Evolutionary conservation across 2,113 vertebrate species (phyloP).

Genomic region (Sphyrna mokarran): DNA sequence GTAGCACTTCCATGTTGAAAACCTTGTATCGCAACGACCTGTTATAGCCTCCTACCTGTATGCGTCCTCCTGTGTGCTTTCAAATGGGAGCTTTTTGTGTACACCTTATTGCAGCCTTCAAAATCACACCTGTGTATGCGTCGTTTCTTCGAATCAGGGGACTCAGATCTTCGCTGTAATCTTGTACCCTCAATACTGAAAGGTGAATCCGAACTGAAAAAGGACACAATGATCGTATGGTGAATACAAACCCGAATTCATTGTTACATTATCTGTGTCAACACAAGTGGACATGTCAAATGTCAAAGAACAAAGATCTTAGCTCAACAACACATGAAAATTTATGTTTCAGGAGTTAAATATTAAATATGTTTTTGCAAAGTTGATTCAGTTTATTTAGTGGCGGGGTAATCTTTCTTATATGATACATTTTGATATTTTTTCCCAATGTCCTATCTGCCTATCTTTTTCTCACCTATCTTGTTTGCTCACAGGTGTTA

Average conservation of each 20-base stretch:
- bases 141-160: conserved; percentile 92
- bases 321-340: not conserved
- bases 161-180: conserved; percentile 87
- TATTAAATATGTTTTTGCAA: not conserved
- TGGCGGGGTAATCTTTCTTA: not conserved
- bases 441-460: not conserved
- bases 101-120: conserved; percentile 98
- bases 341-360: not conserved
- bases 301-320: not conserved
- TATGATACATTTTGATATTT: not conserved
- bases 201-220: conserved; percentile 86
- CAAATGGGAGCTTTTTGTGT: conserved; percentile 98
- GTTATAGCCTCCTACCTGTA: conserved; percentile 66
- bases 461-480: not conserved
- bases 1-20: not conserved
- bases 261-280: not conserved
- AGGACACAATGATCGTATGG: conserved; percentile 39
- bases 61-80: conserved; percentile 97
- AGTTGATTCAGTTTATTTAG: not conserved
- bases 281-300: not conserved
- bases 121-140: conserved; percentile 98
- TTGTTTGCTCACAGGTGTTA: not conserved
- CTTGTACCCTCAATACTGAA: conserved; percentile 98
- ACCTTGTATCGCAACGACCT: not conserved
- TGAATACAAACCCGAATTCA: not conserved